A percentile compares a stretch with the other conserved stretches of the same genome.
phyloP scores from a whole-genome alignment of 2,888 invertebrate species.

The Biston betularia region DNA sequence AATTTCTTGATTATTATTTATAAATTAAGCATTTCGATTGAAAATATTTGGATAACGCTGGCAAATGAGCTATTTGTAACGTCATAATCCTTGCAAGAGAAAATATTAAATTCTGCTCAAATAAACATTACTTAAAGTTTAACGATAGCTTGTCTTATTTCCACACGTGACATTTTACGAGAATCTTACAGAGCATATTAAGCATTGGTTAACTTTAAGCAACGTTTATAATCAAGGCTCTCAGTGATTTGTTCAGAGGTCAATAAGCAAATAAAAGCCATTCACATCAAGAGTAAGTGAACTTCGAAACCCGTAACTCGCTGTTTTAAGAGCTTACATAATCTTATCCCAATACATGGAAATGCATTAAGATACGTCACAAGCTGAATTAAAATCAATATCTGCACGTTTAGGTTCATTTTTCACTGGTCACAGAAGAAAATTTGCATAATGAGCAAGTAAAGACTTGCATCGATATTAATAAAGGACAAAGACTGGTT shows the following conservation, averaged over 20 bases:
- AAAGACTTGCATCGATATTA: slow-evolving; percentile 61
- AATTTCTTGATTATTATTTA: no score
- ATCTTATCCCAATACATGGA: slow-evolving; percentile 30
- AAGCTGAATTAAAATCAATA: slow-evolving; percentile 57
- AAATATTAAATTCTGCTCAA: no score
- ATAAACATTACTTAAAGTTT: no score
- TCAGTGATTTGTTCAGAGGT: neutral
- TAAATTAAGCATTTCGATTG: no score
- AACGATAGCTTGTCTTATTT: no score
- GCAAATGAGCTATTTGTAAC: no score
- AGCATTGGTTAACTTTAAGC: no score
- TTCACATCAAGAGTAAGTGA: slow-evolving; percentile 19
- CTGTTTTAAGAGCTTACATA: slow-evolving; percentile 40
- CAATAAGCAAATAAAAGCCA: slow-evolving; percentile 9
- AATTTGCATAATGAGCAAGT: slow-evolving; percentile 67
- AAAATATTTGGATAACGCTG: no score
- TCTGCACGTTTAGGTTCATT: slow-evolving; percentile 51
- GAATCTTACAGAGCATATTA: no score
- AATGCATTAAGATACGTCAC: slow-evolving; percentile 26
- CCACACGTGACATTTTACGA: no score
- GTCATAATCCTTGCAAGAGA: no score
- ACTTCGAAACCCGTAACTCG: slow-evolving; percentile 27
- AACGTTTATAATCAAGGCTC: no score
- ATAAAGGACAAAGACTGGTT: slow-evolving; percentile 37
- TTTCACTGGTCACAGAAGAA: slow-evolving; percentile 51